Evolutionary conservation across 2,797 vertebrate genomes (phyloP).

Genomic region (Buphagus erythrorhynchus): DNA sequence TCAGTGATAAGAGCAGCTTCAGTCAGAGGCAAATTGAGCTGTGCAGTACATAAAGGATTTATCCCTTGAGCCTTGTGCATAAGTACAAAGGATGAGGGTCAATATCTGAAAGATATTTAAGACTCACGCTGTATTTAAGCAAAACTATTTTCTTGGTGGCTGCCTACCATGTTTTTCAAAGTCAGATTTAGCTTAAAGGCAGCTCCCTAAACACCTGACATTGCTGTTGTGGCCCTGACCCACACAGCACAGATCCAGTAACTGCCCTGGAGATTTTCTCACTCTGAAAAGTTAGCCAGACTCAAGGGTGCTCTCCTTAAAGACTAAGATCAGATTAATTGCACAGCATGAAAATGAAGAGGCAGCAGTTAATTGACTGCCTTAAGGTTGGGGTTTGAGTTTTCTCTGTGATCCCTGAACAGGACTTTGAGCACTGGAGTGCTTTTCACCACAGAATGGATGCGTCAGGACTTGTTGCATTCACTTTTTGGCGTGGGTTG

Average conservation of each 20-base stretch:
- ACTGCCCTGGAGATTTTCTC: not conserved
- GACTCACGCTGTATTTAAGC: not conserved
- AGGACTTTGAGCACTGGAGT: not conserved
- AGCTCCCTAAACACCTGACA: not conserved
- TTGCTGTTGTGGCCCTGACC: not conserved
- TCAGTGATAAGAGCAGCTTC: conserved; percentile 35
- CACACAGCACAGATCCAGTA: not conserved
- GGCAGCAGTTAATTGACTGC: not conserved
- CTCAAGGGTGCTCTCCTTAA: not conserved
- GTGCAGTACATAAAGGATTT: conserved; percentile 5
- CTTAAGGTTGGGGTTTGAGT: not conserved
- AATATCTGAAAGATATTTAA: not conserved
- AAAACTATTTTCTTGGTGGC: not conserved
- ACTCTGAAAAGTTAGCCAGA: not conserved
- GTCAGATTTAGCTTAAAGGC: not conserved
- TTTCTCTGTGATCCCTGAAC: not conserved
- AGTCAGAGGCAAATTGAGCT: conserved; percentile 31
- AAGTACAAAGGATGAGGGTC: not conserved
- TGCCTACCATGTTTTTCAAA: not conserved
- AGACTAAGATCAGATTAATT: not conserved
- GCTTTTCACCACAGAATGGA: not conserved
- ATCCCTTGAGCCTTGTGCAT: conserved; percentile 36
- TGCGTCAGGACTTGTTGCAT: not conserved
- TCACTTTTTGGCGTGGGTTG: not conserved
- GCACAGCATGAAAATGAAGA: not conserved